Evolutionary conservation across 1,140 invertebrate species (phyloP).

Genomic region (Pseudachorutes palmiensis): DNA sequence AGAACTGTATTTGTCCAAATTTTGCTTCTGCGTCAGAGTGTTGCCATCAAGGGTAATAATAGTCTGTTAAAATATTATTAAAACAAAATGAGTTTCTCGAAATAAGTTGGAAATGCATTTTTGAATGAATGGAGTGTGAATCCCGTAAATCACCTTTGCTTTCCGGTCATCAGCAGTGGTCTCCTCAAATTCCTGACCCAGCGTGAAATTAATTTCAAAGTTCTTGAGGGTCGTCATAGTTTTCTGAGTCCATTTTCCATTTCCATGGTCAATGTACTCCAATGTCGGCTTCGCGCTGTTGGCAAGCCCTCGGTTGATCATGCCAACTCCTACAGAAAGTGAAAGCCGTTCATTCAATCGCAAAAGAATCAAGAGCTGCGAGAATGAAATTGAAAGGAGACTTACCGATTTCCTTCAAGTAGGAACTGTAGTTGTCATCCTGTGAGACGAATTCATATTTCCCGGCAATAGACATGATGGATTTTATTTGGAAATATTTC

Average conservation of each 20-base stretch:
- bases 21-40: constrained; percentile 17
- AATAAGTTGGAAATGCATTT: too few species aligned
- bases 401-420: constrained; percentile 9
- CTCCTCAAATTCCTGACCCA: constrained; percentile 73
- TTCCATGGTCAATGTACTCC: constrained; percentile 41
- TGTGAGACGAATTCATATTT: not conserved
- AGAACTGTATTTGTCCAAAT: constrained; percentile 8
- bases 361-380: too few species aligned
- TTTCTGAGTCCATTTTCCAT: constrained; percentile 60
- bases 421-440: constrained; percentile 4
- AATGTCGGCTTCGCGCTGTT: not conserved
- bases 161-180: constrained; percentile 23
- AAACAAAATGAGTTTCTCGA: too few species aligned
- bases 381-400: not conserved
- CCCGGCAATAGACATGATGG: not conserved
- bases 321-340: constrained; percentile 4
- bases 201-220: constrained; percentile 62
- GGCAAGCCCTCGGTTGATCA: constrained; percentile 14
- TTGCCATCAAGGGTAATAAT: constrained; percentile 25
- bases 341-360: not conserved
- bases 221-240: constrained; percentile 79
- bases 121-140: too few species aligned
- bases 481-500: too few species aligned
- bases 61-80: constrained; percentile 20
- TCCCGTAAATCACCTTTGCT: constrained; percentile 13